phyloP scores from a whole-genome alignment of 2,888 invertebrate species.

The Eudemis profundana region DNA sequence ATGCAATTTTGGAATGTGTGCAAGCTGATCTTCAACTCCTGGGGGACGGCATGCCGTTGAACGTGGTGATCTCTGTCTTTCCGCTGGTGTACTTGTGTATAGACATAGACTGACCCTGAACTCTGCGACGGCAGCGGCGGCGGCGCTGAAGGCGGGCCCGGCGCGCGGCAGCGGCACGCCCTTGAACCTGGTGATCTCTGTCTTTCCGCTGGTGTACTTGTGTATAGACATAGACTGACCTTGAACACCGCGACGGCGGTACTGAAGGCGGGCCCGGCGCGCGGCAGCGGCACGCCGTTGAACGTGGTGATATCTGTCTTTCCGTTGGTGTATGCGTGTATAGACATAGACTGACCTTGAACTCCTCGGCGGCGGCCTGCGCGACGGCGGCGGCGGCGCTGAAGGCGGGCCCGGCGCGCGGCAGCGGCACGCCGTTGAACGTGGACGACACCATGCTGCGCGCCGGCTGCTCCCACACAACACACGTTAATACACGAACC shows the following conservation, averaged over 20 bases:
- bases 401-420: conserved; percentile 70
- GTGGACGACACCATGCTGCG: conserved; percentile 41
- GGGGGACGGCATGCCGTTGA: too few relatives aligned
- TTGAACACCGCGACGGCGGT: not conserved
- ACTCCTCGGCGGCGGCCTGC: conserved; percentile 61
- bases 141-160: not conserved
- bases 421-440: conserved; percentile 65
- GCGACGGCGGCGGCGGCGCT: conserved; percentile 61
- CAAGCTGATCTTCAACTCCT: too few relatives aligned
- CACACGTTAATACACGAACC: conserved; percentile 4
- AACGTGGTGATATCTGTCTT: too few relatives aligned
- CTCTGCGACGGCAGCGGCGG: not conserved
- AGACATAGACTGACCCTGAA: too few relatives aligned
- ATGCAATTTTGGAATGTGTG: too few relatives aligned
- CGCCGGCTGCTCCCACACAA: conserved; percentile 39
- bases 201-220: too few relatives aligned
- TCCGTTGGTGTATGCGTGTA: too few relatives aligned
- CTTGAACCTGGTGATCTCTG: too few relatives aligned
- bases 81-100: too few relatives aligned
- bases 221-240: too few relatives aligned
- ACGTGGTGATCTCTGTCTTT: too few relatives aligned
- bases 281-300: conserved; percentile 57
- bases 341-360: conserved; percentile 61
- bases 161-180: conserved; percentile 3
- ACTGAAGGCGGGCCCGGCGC: not conserved